Conservation (phyloP, 2,113 vertebrate species). For the Varanus komodoensis region DNA sequence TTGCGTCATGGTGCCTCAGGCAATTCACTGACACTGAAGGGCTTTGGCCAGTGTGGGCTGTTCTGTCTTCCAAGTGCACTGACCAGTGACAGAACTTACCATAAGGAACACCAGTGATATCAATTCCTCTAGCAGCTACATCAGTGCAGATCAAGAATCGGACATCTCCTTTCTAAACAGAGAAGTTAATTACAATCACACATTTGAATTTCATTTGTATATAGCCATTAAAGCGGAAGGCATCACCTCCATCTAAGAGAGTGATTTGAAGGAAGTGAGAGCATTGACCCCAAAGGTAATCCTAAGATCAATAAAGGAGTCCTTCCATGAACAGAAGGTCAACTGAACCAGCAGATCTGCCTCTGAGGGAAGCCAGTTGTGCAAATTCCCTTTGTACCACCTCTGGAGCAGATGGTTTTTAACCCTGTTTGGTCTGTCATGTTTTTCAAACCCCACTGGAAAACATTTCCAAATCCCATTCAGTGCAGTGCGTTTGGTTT, state of each 20-base stretch:
- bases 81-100: constrained; percentile 77
- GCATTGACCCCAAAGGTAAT: not conserved
- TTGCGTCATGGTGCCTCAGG: too few species aligned
- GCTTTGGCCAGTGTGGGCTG: too few species aligned
- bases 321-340: not conserved
- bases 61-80: too few species aligned
- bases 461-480: too few species aligned
- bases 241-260: not conserved
- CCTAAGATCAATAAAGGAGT: not conserved
- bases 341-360: not conserved
- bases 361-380: not conserved
- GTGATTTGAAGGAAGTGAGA: not conserved
- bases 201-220: not conserved
- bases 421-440: too few species aligned
- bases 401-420: not conserved
- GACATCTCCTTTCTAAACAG: constrained; percentile 89
- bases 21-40: too few species aligned
- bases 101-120: constrained; percentile 93
- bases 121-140: constrained; percentile 97
- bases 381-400: not conserved
- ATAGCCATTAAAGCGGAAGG: not conserved
- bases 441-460: too few species aligned
- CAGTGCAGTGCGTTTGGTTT: too few species aligned
- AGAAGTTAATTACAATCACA: constrained; percentile 13
- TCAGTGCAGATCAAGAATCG: constrained; percentile 95